These are phyloP conservation scores for Pseudonaja textilis DNA, from an alignment of 2,113 vertebrate species.

Conservation along the genomic window DNA sequence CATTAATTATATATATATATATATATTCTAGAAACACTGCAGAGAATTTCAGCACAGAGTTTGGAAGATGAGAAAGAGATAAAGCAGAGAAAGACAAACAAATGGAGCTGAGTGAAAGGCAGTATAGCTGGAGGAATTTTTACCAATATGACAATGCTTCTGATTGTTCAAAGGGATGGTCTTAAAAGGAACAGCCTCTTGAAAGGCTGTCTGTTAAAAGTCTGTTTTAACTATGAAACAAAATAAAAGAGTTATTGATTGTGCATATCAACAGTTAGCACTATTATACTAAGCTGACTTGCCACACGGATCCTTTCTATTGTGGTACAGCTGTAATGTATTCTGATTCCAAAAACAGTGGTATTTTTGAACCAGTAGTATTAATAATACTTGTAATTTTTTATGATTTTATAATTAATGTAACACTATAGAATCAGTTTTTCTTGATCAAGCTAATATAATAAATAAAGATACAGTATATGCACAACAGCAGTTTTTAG, in stretches of 20 bases:
- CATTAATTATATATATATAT: not conserved
- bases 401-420: not conserved
- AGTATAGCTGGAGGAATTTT: not conserved
- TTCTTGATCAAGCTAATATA: not conserved
- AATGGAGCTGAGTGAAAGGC: not conserved
- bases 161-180: not conserved
- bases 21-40: not conserved
- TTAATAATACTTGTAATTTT: not conserved
- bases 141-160: not conserved
- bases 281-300: not conserved
- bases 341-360: not conserved
- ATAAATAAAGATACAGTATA: not conserved
- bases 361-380: not conserved
- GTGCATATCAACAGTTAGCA: not conserved
- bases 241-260: not conserved
- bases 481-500: not conserved
- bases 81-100: not conserved
- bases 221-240: not conserved
- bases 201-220: not conserved
- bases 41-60: not conserved
- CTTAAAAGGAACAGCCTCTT: not conserved
- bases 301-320: not conserved
- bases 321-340: not conserved
- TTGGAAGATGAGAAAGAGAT: not conserved
- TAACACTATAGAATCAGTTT: not conserved